These are phyloP conservation scores for Drosophila infuscata DNA, from an alignment of 2,888 invertebrate genomes.

Conservation along the genomic window DNA sequence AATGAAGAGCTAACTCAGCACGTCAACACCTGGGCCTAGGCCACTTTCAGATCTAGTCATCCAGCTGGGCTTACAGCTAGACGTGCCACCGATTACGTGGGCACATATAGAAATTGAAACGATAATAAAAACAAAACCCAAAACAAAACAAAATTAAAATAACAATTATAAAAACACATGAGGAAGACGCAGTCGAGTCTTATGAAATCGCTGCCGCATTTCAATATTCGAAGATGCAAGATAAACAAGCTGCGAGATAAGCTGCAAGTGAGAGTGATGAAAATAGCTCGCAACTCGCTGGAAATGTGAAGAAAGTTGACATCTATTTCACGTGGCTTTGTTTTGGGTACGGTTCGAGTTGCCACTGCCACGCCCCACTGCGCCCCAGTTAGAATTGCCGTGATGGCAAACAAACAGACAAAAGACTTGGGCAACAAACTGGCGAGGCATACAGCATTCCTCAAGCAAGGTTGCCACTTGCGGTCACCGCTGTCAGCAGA, in stretches of 20 bases:
- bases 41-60: conserved; percentile 34
- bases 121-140: conserved; percentile 20
- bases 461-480: conserved; percentile 53
- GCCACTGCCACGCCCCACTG: conserved; percentile 38
- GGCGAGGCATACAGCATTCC: conserved; percentile 54
- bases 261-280: conserved; percentile 66
- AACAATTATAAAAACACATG: conserved; percentile 29
- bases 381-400: conserved; percentile 62
- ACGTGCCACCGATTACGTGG: conserved; percentile 60
- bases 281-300: conserved; percentile 7
- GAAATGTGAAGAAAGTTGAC: conserved; percentile 61
- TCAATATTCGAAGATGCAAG: conserved; percentile 63
- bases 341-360: background rate
- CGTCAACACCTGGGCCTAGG: conserved; percentile 34
- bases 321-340: conserved; percentile 18
- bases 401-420: conserved; percentile 34
- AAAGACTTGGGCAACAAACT: conserved; percentile 75
- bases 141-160: conserved; percentile 11
- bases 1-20: conserved; percentile 16
- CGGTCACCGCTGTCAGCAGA: conserved; percentile 66
- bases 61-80: too few relatives aligned
- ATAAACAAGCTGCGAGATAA: conserved; percentile 61
- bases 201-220: conserved; percentile 57
- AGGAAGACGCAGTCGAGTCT: conserved; percentile 48
- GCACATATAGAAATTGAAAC: conserved; percentile 36